Percentiles rank a stretch among this genome's conserved stretches.
These are phyloP conservation scores for Zapus hudsonius DNA, from an alignment of 2,113 vertebrate species.

Conservation along the genomic window DNA sequence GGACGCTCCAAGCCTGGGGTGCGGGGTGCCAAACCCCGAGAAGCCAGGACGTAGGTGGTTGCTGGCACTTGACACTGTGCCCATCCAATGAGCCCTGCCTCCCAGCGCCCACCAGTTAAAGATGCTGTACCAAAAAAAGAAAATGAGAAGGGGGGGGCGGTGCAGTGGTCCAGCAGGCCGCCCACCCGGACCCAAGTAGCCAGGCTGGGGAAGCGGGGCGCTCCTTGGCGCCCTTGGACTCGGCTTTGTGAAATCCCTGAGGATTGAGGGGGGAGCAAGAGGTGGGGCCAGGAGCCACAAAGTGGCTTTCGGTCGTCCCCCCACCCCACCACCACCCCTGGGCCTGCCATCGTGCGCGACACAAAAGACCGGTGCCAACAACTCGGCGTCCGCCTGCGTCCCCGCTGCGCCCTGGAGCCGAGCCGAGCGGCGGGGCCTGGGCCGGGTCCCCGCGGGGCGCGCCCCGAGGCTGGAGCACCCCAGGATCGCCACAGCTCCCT, in stretches of 20 bases:
- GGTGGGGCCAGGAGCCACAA: constrained; percentile 66
- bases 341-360: constrained; percentile 54
- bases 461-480: neutral
- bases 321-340: neutral
- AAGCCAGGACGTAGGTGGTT: neutral
- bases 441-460: neutral
- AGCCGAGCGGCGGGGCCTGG: constrained; percentile 1
- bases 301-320: constrained; percentile 61
- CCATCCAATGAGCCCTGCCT: neutral
- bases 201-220: neutral
- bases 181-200: neutral
- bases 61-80: neutral
- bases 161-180: constrained; percentile 7
- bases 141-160: neutral
- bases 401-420: no score
- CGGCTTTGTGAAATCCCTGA: neutral
- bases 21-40: neutral
- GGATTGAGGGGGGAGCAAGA: constrained; percentile 44
- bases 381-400: constrained; percentile 22
- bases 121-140: constrained; percentile 18
- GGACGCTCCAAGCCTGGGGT: constrained; percentile 53
- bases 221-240: neutral
- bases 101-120: constrained; percentile 43
- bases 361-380: constrained; percentile 62
- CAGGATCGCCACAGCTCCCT: neutral